Conservation (phyloP, 2,888 invertebrate genomes). For the Amiota minor region DNA sequence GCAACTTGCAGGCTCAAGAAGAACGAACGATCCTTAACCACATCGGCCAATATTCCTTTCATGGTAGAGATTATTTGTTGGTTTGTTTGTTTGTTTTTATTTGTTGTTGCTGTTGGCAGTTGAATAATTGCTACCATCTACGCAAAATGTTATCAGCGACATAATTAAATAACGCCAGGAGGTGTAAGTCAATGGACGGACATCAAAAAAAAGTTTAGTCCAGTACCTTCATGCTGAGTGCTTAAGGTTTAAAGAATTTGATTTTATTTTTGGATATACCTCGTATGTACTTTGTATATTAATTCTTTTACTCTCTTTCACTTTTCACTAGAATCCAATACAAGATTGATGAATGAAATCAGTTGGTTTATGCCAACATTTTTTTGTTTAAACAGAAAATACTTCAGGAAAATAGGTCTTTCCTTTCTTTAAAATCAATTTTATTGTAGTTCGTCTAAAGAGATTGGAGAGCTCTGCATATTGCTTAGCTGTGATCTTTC, state of each 20-base stretch:
- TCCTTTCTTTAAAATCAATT: neutral
- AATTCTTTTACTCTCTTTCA: no score
- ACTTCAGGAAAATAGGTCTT: neutral
- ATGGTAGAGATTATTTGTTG: conserved; percentile 10
- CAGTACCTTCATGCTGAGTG: neutral
- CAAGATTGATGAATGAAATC: neutral
- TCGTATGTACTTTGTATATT: no score
- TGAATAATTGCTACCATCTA: conserved; percentile 73
- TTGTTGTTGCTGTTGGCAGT: conserved; percentile 49
- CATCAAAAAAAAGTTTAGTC: conserved; percentile 8
- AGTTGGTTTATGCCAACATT: neutral
- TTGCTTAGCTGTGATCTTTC: conserved; percentile 40
- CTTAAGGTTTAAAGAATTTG: no score
- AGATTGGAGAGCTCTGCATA: neutral
- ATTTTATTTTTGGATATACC: neutral
- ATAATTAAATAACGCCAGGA: conserved; percentile 73
- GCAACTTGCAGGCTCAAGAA: neutral
- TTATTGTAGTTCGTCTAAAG: no score
- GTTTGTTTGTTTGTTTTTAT: conserved; percentile 30
- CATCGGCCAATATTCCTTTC: no score
- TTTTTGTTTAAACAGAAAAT: neutral
- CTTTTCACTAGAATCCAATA: neutral
- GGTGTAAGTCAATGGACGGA: conserved; percentile 43
- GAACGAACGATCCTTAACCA: no score
- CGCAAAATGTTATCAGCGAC: conserved; percentile 72